phyloP scores from a whole-genome alignment of 1,140 invertebrate genomes.

The Belonocnema kinseyi region DNA sequence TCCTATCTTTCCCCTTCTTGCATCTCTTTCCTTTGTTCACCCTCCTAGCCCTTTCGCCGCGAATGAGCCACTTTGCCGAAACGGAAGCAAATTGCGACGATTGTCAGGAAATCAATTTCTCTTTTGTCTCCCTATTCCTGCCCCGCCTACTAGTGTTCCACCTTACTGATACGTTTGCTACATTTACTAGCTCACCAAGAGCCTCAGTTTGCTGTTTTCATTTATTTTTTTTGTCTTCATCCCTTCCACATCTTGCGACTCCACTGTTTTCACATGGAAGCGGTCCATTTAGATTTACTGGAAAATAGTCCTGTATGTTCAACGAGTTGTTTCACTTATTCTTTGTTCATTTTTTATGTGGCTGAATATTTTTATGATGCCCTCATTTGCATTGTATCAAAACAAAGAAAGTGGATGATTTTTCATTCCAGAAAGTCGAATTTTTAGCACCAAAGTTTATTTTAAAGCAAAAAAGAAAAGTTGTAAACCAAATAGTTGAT shows the following conservation, averaged over 20 bases:
- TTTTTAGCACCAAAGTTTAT: too few species aligned
- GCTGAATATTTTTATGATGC: too few species aligned
- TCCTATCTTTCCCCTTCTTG: slow-evolving; percentile 41
- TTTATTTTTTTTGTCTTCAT: slow-evolving; percentile 2
- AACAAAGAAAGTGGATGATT: too few species aligned
- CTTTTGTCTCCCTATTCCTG: slow-evolving; percentile 41
- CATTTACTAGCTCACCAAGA: not conserved
- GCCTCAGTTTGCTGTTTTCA: slow-evolving; percentile 16
- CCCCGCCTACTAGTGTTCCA: slow-evolving; percentile 4
- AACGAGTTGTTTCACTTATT: too few species aligned
- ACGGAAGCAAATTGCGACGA: slow-evolving; percentile 60
- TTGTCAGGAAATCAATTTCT: slow-evolving; percentile 59
- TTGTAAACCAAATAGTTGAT: too few species aligned
- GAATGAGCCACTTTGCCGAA: slow-evolving; percentile 52
- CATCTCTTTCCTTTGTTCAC: slow-evolving; percentile 47
- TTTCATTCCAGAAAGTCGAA: too few species aligned
- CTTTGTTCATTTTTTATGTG: too few species aligned
- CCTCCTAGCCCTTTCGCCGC: slow-evolving; percentile 32
- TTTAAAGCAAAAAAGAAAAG: too few species aligned
- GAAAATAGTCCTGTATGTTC: not conserved
- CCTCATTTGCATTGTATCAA: too few species aligned
- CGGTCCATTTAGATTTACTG: not conserved
- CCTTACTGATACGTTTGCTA: not conserved
- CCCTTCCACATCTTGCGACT: not conserved
- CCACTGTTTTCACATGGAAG: not conserved